Evolutionary conservation across 2,797 vertebrate species (phyloP).

Genomic region (Circus cinereus): DNA sequence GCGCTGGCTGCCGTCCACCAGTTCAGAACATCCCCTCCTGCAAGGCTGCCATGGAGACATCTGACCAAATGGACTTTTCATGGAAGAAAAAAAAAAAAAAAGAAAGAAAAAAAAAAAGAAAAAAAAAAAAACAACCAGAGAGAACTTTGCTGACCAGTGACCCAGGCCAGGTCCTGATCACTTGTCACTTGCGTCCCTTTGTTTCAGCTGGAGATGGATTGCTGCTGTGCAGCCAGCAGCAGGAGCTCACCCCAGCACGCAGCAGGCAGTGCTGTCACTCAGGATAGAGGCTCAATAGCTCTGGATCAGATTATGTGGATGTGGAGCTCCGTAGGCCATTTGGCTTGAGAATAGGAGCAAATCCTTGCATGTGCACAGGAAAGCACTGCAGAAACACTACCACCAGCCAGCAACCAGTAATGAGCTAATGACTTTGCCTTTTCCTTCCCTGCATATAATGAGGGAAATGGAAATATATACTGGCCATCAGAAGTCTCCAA

Average conservation of each 20-base stretch:
- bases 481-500: neutral
- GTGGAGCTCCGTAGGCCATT: neutral
- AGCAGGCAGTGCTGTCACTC: neutral
- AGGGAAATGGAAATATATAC: neutral
- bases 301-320: neutral
- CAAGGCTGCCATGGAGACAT: neutral
- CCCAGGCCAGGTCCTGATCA: constrained; percentile 56
- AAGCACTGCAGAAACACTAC: neutral
- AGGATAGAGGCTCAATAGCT: neutral
- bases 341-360: neutral
- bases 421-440: neutral
- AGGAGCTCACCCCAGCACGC: neutral
- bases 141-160: constrained; percentile 49
- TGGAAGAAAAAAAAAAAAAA: neutral
- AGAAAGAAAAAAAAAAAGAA: no score
- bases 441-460: neutral
- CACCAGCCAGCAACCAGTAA: neutral
- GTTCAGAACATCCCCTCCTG: constrained; percentile 23
- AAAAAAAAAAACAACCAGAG: neutral
- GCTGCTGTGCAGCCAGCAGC: neutral
- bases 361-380: neutral
- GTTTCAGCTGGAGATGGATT: constrained; percentile 49
- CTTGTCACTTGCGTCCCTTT: constrained; percentile 40
- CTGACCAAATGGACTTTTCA: neutral
- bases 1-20: neutral